Evolutionary conservation across 2,113 vertebrate species (phyloP), one percentile per base, ranked within the genome.

Genomic region (Archocentrus centrarchus): DNA sequence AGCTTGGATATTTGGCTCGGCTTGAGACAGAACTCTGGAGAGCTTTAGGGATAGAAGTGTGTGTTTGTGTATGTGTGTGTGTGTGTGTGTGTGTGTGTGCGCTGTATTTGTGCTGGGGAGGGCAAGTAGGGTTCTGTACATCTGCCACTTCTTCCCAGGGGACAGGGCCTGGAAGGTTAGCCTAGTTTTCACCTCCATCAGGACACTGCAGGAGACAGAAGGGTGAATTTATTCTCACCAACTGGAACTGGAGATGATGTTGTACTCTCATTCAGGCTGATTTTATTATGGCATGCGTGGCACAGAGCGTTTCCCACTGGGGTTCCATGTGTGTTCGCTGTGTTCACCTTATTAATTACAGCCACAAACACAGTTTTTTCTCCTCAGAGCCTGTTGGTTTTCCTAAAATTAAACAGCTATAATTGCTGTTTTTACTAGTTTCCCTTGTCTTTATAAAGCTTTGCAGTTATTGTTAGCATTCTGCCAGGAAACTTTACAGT

Each of bases 1-100:
- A 89, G 88, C 89, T 86, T 87, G 88, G 75, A 81, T 60, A 90
- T 82, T 82, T 94, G 94, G 92, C 92, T 83, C 10, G 60, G 83
- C 83, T 89, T 91, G 78, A 93, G 86, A 84, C 84, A 83, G 83
- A 88, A 84, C 86, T 87, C 85, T 70, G 89, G 89, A 92, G 92
- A 92, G 93, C 85, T 78, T 83, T 80, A 37, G 41, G 73, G 55
- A 88, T 86, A 53, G 66, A 70, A 70, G 24, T 30, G 41, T 50
- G 24, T 70, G 64, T 47, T 11, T 7, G 44, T 50, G 66, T 30
- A 24, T 44, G 41, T 41, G 39, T 41, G 39, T 44, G 41, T 44
- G 41, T 44, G 39, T 41, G 39, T 41, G 59, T 59, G 39, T 41
- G 39, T 41, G 39, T 11, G 39, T 11, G 41, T 3, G 27, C 59